Base-by-base conservation (phyloP, 2,888 invertebrate species). In the Linnaemya tessellans region DNA sequence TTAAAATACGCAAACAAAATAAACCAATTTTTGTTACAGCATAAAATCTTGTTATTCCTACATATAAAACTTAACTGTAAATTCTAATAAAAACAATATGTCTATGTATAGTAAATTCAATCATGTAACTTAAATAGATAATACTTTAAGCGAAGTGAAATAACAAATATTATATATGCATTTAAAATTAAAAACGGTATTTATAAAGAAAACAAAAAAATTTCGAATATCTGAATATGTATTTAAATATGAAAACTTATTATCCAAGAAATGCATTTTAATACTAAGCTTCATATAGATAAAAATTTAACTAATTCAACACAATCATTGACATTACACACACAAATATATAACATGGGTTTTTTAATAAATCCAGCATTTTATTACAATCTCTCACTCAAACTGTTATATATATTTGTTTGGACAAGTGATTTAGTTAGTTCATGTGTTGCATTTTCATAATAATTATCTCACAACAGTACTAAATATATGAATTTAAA, bases 251-350 rank as follows among this genome's bases (percentile, higher is more conserved):
- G 30, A 22, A 71, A 54, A 64, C 51, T 10, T 58, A 25, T 51
- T 73, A 62, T 3, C 20, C 43, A 74, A 49, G 46, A 68, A 71
- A 79, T 75, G 62, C 73, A 80, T 71, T 80, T 75, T 65, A 64
- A 71, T 75, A 65, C 43, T 80, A 80, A 80, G 84, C 75, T 84
- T 80, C 80, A 67, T 51, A 90, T 88, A 88, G 87, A 88, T 67
- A 20, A 58, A n/a, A 56, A 54, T 3, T 30, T 30, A 30, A 30
- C 5, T 30, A 75, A 54, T 25, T 64, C 22, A 74, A 49, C 35
- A 75, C 65, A 35, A 46, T 41, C 49, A 60, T 25, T 20, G 18
- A 64, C 30, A 30, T 71, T 38, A 56, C 22, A 51, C 58, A 80
- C n/a, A 75, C 20, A 38, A 38, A 22, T 4, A 43, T 25, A 70